Percentiles rank a stretch among this genome's conserved stretches.
Conservation (phyloP, 2,888 invertebrate genomes). For the Asteroscopus sphinx region DNA sequence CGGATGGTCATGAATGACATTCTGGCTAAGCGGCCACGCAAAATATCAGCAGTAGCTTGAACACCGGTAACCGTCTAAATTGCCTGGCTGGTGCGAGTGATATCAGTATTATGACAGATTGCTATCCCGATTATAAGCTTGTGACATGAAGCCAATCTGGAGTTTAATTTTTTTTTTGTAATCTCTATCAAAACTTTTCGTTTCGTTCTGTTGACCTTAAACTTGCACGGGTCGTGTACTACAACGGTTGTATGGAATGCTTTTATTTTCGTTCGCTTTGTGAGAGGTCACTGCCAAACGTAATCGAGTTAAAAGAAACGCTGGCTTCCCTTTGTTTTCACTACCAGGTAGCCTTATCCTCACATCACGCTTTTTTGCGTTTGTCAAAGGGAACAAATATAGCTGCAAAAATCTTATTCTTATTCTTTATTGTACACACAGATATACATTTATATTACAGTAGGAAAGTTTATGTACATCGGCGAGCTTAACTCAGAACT, state of each 20-base stretch:
- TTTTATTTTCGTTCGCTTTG: conserved; percentile 44
- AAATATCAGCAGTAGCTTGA: background rate
- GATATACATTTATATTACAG: no score
- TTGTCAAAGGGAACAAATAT: background rate
- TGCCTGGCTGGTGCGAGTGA: background rate
- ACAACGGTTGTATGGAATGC: conserved; percentile 21
- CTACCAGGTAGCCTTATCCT: background rate
- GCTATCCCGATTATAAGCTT: background rate
- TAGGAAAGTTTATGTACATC: no score
- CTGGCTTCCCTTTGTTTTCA: conserved; percentile 14
- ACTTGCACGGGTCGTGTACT: conserved; percentile 18
- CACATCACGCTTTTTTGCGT: background rate
- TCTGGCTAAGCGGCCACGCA: background rate
- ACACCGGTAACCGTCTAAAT: background rate
- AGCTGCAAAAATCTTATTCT: background rate
- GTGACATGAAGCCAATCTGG: no score
- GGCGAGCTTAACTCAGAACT: no score
- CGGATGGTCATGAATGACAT: background rate
- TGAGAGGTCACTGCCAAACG: conserved; percentile 13
- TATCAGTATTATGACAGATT: background rate
- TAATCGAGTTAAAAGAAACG: conserved; percentile 4
- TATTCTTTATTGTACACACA: no score
- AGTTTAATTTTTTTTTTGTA: no score
- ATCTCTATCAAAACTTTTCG: conserved; percentile 25
- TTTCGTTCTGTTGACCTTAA: conserved; percentile 41